These are phyloP conservation scores for Baryphthengus martii DNA, from an alignment of 2,113 vertebrate species.

Conservation along the genomic window DNA sequence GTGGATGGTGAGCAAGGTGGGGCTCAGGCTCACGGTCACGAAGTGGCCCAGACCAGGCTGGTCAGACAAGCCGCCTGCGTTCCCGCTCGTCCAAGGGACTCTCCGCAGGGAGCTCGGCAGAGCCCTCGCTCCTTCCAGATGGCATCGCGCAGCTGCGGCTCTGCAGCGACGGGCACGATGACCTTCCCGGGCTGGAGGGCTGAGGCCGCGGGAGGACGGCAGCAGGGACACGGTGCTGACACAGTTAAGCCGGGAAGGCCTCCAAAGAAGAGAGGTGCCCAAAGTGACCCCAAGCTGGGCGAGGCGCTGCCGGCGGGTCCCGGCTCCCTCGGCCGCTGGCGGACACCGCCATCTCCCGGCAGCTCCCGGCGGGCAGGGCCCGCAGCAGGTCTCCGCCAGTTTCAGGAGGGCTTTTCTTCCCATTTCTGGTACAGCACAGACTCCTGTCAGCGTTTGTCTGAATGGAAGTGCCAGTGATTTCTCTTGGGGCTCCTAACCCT, in stretches of 20 bases:
- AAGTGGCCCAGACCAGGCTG: not conserved
- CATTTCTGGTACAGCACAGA: not conserved
- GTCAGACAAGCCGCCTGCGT: not conserved
- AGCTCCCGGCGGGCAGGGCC: not conserved
- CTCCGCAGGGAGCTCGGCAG: not conserved
- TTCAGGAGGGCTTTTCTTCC: not conserved
- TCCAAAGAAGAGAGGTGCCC: not conserved
- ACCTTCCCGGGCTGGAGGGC: not conserved
- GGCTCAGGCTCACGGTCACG: not conserved
- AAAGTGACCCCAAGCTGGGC: not conserved
- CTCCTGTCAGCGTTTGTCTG: not conserved
- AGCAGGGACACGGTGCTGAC: not conserved
- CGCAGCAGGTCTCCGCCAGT: not conserved
- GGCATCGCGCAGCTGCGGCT: not conserved
- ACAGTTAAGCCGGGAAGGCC: not conserved
- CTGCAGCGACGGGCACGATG: not conserved
- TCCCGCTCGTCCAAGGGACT: not conserved
- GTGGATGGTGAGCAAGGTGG: accelerated
- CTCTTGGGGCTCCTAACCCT: not conserved
- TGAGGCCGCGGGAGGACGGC: not conserved
- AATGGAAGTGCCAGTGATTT: not conserved
- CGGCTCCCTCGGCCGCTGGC: not conserved
- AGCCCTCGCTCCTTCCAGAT: not conserved
- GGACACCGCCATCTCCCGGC: constrained; percentile 47
- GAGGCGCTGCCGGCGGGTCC: not conserved